Evolutionary conservation across 2,113 vertebrate species (phyloP), one percentile per base, ranked within the genome.

Genomic region (Ifrita kowaldi): DNA sequence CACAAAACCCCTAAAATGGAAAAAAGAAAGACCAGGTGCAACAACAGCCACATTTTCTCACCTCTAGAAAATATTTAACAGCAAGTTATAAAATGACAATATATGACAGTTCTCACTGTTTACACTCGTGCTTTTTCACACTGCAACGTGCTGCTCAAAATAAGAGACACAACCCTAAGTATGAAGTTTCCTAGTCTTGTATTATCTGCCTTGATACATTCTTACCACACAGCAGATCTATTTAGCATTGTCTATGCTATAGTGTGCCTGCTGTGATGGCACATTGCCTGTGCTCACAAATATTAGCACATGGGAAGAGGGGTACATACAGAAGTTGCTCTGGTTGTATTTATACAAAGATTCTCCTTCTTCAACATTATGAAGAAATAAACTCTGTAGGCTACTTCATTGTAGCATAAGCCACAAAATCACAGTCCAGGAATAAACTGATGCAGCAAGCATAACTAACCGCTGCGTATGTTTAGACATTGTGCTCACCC

Each of bases 1-100:
- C 46, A 98, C 99, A 97, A 99, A 98, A 87, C 99, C 99, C 95
- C 99, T 99, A 94, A 10, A 97, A 95, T 46, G 60, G 41, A 96
- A 79, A 79, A 84, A 70, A 94, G 16, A 93, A 42, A 87, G 30
- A 85, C 2, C 30, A 74, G 21, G 27, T 87, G 81, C 27, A 87
- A 87, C 6, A 56, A 39, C 10, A 69, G 33, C 9, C 15, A 69
- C 16, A n/a, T 84, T 42, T 24, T 13, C 4, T 17, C 7, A 16
- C 3, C 5, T 10, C 20, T 11, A 67, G 17, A 91, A 87, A 93
- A 44, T 28, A 67, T 28, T 69, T 39, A 57, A 84, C 17, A 81
- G 33, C 11, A 87, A 67, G 30, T 35, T 87, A 69, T 5, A 62
- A 84, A 86, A 70, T 62, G 4, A 52, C 24, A 79, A 17, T 35